Evolutionary conservation across 2,113 vertebrate species (phyloP).

Genomic region (Natator depressus): DNA sequence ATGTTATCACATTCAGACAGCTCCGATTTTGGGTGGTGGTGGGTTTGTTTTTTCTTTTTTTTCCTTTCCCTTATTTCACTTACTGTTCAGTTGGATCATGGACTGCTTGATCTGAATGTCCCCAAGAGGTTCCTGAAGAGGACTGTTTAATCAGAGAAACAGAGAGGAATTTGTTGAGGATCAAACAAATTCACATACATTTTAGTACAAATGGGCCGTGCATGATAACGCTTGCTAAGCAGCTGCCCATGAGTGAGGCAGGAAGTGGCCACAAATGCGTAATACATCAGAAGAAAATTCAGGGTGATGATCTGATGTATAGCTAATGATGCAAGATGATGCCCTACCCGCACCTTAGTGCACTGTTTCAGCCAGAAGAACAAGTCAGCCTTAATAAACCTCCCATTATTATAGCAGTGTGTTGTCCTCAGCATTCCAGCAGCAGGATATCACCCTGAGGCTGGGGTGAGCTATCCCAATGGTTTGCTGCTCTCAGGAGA

Average conservation of each 20-base stretch:
- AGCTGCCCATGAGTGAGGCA: background rate
- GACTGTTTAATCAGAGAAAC: background rate
- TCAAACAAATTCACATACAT: background rate
- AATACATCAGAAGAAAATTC: background rate
- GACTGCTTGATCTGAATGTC: background rate
- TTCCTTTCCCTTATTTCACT: background rate
- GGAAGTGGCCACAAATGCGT: background rate
- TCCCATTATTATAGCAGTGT: background rate
- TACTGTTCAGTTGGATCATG: background rate
- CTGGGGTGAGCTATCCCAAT: background rate
- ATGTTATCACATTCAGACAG: background rate
- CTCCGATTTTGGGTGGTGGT: background rate
- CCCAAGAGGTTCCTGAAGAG: background rate
- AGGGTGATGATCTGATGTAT: background rate
- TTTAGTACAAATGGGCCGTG: background rate
- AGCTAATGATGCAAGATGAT: background rate
- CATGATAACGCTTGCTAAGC: background rate
- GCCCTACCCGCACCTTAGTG: background rate
- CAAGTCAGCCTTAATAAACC: background rate
- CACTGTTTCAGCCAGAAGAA: background rate
- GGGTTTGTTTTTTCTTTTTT: background rate
- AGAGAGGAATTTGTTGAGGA: background rate
- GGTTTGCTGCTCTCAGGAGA: background rate
- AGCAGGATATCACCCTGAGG: background rate
- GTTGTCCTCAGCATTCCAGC: background rate